Evolutionary conservation across 2,888 invertebrate species (phyloP).

Genomic region (Pachymerium ferrugineum): DNA sequence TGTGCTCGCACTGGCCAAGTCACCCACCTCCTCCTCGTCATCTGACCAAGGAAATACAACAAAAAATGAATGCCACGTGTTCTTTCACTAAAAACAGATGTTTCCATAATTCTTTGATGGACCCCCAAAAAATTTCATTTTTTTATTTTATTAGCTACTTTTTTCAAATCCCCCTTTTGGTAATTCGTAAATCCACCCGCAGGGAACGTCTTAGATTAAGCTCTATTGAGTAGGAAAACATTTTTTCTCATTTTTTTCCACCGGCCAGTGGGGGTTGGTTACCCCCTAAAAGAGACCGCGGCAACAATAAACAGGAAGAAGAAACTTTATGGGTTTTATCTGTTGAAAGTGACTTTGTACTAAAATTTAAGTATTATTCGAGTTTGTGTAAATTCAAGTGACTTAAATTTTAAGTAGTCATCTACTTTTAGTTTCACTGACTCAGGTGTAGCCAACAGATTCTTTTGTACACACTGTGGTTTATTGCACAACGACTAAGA

Average conservation of each 20-base stretch:
- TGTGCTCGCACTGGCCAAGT: neutral
- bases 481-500: no score
- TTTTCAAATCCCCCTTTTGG: neutral
- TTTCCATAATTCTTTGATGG: constrained; percentile 1
- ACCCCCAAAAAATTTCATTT: neutral
- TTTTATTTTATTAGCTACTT: neutral
- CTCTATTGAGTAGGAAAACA: neutral
- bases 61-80: constrained; percentile 8
- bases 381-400: no score
- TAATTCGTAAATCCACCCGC: neutral
- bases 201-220: neutral
- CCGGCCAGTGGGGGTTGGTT: neutral
- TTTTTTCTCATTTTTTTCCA: neutral
- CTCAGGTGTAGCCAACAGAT: no score
- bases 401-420: no score
- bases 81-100: neutral
- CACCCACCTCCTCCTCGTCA: constrained; percentile 30
- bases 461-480: no score
- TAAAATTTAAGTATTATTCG: no score
- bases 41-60: neutral
- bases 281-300: neutral
- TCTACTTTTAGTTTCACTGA: no score
- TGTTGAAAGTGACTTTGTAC: no score
- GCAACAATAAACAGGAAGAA: constrained; percentile 1
- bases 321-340: neutral